Evolutionary conservation across 1,140 invertebrate genomes (phyloP), one percentile per base, ranked within the genome.

Genomic region (Vollenhovia emeryi): DNA sequence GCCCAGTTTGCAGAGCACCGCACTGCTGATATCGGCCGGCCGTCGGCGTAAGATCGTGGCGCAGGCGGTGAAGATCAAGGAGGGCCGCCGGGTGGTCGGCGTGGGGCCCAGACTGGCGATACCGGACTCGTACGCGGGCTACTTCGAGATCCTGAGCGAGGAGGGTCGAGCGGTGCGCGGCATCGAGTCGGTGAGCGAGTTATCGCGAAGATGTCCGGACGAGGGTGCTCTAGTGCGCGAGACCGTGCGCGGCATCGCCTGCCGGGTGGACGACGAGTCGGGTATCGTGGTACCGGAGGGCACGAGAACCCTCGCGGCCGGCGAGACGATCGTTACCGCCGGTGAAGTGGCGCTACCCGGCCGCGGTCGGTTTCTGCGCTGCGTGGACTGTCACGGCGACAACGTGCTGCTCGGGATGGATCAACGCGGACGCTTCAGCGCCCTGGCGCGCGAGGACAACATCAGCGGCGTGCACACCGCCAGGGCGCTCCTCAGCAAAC

Each of bases 111-210:
- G 97, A 90, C 95, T 99, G 55, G 97, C 98, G 60, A 99, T 99
- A 69, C 98, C 98, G 0, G 97, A 99, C 82, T 96, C 97, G 8
- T 99, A 98, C 93, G 96, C 97, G 85, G 98, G 98, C 7, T 99
- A 98, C 95, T 99, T 99, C 93, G 98, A 99, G 95, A 96, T 99
- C 45, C 95, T 99, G 33, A 99, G 98, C 92, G 98, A 99, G 94
- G 98, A 99, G 92, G 98, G 98, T 0, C 96, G 97, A 87, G 97
- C 98, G 18, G 98, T 98, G 2, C 96, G 98, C 68, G 98, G 98
- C 87, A 98, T 99, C 89, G 98, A 98, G 92, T 98, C 97, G 83
- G 98, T 99, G 1, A 95, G 96, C 50, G 98, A 98, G 93, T 93
- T 99, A 71, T 96, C 97, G 2, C 96, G 97, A 80, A 96, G 97